phyloP scores from a whole-genome alignment of 1,140 invertebrate species.

The Gryllus bimaculatus region DNA sequence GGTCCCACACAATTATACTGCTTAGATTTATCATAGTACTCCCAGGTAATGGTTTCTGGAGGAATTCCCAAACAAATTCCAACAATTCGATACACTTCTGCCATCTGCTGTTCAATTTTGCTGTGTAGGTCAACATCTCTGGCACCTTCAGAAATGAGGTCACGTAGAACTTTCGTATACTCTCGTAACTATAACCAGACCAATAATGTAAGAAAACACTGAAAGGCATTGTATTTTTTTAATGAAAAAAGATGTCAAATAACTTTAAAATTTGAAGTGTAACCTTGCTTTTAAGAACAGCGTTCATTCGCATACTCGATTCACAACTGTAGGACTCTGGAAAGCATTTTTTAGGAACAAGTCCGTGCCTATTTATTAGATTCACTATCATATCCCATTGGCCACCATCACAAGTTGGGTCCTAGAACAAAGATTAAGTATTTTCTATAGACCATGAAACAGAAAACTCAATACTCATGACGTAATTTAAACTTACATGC shows the following conservation, averaged over 20 bases:
- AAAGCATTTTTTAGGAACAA: slow-evolving; percentile 80
- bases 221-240: not conserved
- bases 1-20: slow-evolving; percentile 63
- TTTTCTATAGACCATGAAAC: no score
- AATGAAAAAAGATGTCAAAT: no score
- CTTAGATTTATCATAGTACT: slow-evolving; percentile 82
- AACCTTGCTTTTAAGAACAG: slow-evolving; percentile 70
- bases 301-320: slow-evolving; percentile 60
- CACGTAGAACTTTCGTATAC: slow-evolving; percentile 59
- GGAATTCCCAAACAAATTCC: slow-evolving; percentile 76
- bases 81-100: slow-evolving; percentile 69
- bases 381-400: slow-evolving; percentile 90
- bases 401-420: slow-evolving; percentile 75
- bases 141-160: slow-evolving; percentile 45
- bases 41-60: slow-evolving; percentile 70
- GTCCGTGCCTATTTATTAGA: slow-evolving; percentile 73
- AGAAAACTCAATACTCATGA: not conserved
- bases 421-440: slow-evolving; percentile 34
- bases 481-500: slow-evolving; percentile 36
- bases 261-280: no score
- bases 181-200: slow-evolving; percentile 56
- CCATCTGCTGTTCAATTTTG: slow-evolving; percentile 57
- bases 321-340: slow-evolving; percentile 73
- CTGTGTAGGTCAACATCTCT: slow-evolving; percentile 46
- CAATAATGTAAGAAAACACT: not conserved